Evolutionary conservation across 2,888 invertebrate species (phyloP).

Genomic region (Luperina testacea): DNA sequence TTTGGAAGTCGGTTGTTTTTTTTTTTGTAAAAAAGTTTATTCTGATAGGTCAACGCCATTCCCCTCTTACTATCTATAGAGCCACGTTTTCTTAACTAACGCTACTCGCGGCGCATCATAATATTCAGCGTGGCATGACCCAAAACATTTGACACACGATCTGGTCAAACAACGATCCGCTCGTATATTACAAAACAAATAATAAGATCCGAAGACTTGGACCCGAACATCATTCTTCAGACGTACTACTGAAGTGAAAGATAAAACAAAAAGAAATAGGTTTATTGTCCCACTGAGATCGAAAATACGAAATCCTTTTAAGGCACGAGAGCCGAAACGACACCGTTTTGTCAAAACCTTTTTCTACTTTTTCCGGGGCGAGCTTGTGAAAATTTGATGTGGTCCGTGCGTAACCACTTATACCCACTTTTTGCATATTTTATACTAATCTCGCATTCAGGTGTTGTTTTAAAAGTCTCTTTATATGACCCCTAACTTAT

Average conservation of each 20-base stretch:
- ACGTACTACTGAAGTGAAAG: conserved; percentile 71
- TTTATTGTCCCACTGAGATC: conserved; percentile 80
- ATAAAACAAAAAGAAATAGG: conserved; percentile 81
- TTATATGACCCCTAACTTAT: conserved; percentile 56
- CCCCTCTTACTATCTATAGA: too few relatives aligned
- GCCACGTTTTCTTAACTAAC: not conserved
- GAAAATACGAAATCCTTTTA: conserved; percentile 80
- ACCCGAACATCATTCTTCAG: conserved; percentile 68
- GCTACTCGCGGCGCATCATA: conserved; percentile 8
- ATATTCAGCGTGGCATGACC: conserved; percentile 48
- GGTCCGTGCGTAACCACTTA: conserved; percentile 72
- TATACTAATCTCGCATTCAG: conserved; percentile 69
- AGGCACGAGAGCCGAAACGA: conserved; percentile 69
- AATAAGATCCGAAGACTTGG: conserved; percentile 64
- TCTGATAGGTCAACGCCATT: too few relatives aligned
- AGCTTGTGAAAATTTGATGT: conserved; percentile 78
- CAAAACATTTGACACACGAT: conserved; percentile 60
- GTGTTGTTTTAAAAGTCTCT: conserved; percentile 67
- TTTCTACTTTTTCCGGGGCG: conserved; percentile 67
- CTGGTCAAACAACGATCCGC: conserved; percentile 57
- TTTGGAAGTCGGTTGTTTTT: too few relatives aligned
- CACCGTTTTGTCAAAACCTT: conserved; percentile 79
- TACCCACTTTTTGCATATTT: conserved; percentile 72
- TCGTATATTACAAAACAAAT: conserved; percentile 67
- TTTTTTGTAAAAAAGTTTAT: too few relatives aligned